Percentiles rank a stretch among this genome's conserved stretches.
These are phyloP conservation scores for Athrips mouffetella DNA, from an alignment of 2,888 invertebrate genomes.

Conservation along the genomic window DNA sequence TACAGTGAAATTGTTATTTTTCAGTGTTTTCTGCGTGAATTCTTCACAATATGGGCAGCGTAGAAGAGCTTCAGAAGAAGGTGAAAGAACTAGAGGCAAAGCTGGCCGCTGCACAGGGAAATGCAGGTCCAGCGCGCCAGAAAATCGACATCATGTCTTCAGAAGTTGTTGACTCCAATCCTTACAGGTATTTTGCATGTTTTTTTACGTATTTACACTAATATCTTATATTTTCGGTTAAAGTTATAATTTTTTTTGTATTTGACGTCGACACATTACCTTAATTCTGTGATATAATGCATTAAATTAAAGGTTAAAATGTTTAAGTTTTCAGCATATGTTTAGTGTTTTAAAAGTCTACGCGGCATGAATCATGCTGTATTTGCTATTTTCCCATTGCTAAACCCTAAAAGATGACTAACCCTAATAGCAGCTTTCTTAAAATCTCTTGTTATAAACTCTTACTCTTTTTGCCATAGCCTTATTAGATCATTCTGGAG, in stretches of 20 bases:
- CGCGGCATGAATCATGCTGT: background rate
- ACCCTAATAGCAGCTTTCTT: too few species aligned
- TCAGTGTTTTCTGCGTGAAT: constrained; percentile 25
- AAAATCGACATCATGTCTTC: constrained; percentile 95
- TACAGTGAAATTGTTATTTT: constrained; percentile 16
- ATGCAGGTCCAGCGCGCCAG: constrained; percentile 72
- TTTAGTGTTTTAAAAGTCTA: background rate
- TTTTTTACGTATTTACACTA: background rate
- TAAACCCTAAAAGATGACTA: too few species aligned
- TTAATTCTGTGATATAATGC: too few species aligned
- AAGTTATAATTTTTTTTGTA: too few species aligned
- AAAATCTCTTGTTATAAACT: too few species aligned
- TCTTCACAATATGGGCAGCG: constrained; percentile 69
- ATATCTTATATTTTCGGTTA: too few species aligned
- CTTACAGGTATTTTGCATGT: constrained; percentile 87
- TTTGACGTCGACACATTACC: too few species aligned
- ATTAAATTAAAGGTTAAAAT: too few species aligned
- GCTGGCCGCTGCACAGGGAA: constrained; percentile 70
- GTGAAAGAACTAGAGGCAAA: constrained; percentile 82
- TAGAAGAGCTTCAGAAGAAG: constrained; percentile 80
- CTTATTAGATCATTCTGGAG: too few species aligned
- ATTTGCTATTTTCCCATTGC: too few species aligned
- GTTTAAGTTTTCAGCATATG: background rate
- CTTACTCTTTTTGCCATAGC: too few species aligned
- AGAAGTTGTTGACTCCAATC: constrained; percentile 98